A percentile compares a stretch with the other conserved stretches of the same genome.
phyloP scores from a whole-genome alignment of 2,888 invertebrate species.

The Heliconius aoede region DNA sequence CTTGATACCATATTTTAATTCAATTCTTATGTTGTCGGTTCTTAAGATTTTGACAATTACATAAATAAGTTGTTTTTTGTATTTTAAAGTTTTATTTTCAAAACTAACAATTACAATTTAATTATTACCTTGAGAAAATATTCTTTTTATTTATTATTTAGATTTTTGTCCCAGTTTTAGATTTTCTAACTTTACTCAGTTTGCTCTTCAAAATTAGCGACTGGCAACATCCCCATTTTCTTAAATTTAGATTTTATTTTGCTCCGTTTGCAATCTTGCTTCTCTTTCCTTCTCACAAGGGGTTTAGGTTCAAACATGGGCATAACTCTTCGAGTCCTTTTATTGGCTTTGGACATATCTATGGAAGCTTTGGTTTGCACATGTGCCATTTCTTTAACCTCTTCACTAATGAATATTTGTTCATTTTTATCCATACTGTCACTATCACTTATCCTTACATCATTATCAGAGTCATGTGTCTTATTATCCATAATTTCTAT shows the following conservation, averaged over 20 bases:
- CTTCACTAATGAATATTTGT: neutral
- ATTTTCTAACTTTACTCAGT: constrained; percentile 4
- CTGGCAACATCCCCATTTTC: constrained; percentile 58
- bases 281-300: constrained; percentile 44
- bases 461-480: neutral
- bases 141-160: neutral
- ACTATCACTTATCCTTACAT: neutral
- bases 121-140: too few species aligned
- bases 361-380: constrained; percentile 3
- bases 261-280: constrained; percentile 53
- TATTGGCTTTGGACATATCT: constrained; percentile 1
- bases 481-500: constrained; percentile 45
- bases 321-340: constrained; percentile 25
- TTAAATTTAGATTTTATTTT: constrained; percentile 60
- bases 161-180: neutral
- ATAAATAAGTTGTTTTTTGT: too few species aligned
- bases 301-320: constrained; percentile 17
- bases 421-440: neutral
- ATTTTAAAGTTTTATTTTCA: too few species aligned
- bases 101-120: too few species aligned
- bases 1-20: too few species aligned
- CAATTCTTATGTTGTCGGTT: too few species aligned
- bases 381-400: constrained; percentile 9
- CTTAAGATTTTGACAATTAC: too few species aligned
- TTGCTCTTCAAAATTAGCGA: constrained; percentile 57